These are phyloP conservation scores for Drosophila takahashii DNA, from an alignment of 1,140 invertebrate species.

Conservation along the genomic window DNA sequence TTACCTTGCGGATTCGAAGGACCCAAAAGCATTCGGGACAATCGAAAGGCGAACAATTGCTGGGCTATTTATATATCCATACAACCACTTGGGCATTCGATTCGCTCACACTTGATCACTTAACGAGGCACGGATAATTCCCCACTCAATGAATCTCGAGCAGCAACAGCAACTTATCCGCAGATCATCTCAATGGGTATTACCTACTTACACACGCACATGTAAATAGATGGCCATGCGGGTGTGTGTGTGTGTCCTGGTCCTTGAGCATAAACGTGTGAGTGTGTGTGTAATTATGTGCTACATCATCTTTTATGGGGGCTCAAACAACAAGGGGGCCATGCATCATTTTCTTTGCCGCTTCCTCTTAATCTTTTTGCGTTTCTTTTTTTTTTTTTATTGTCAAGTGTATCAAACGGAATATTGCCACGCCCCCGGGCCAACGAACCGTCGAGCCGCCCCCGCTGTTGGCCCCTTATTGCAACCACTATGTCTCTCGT, in stretches of 20 bases:
- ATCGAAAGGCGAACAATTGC: conserved; percentile 23
- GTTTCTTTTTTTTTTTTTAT: conserved; percentile 56
- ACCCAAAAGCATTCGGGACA: not conserved
- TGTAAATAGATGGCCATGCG: conserved; percentile 21
- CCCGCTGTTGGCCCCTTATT: conserved; percentile 4
- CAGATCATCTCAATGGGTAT: conserved; percentile 57
- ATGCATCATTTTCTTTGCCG: conserved; percentile 50
- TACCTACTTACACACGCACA: conserved; percentile 38
- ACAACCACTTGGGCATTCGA: conserved; percentile 25
- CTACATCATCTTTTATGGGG: conserved; percentile 78
- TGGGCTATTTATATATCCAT: conserved; percentile 35
- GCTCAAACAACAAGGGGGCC: conserved; percentile 47
- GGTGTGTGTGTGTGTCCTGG: not conserved
- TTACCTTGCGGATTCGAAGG: not conserved
- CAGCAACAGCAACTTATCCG: conserved; percentile 36
- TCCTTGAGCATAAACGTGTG: conserved; percentile 1
- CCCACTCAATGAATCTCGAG: conserved; percentile 42
- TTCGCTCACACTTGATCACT: conserved; percentile 44
- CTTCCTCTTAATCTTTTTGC: conserved; percentile 46
- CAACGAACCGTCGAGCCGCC: not conserved
- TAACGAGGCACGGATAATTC: conserved; percentile 47
- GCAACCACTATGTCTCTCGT: conserved; percentile 54
- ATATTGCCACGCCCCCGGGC: conserved; percentile 35
- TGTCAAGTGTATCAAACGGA: conserved; percentile 74
- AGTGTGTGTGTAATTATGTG: conserved; percentile 68